phyloP scores from a whole-genome alignment of 2,113 vertebrate genomes.

The Natator depressus region DNA sequence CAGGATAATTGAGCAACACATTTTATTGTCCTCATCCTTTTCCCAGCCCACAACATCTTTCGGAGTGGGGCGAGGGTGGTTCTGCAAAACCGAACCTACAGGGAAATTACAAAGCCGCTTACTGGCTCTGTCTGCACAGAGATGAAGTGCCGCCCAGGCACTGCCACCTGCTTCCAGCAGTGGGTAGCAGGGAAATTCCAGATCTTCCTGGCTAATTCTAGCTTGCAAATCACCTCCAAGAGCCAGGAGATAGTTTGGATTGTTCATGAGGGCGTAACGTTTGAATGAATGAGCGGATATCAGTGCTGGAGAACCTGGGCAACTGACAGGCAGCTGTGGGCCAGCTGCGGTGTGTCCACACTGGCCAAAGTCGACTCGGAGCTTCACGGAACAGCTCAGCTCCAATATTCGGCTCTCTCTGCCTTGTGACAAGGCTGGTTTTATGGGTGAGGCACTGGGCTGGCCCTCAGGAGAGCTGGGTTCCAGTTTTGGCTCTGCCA shows the following conservation, averaged over 20 bases:
- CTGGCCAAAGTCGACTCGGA: neutral
- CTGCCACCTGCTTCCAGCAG: neutral
- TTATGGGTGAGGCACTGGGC: neutral
- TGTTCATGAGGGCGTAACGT: neutral
- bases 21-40: constrained; percentile 36
- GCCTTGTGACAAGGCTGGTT: neutral
- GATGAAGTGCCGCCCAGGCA: rapidly evolving
- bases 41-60: neutral
- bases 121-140: neutral
- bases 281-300: neutral
- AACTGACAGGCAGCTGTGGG: neutral
- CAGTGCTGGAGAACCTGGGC: neutral
- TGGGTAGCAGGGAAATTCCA: neutral
- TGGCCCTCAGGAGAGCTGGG: neutral
- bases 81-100: neutral
- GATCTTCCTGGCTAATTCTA: neutral
- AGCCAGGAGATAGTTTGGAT: rapidly evolving
- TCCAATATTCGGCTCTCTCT: neutral
- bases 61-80: neutral
- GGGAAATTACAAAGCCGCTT: neutral
- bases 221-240: neutral
- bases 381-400: neutral
- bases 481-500: neutral
- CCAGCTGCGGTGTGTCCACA: neutral
- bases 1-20: neutral